Conservation (phyloP, 2,888 invertebrate species). For the Xestia ashworthii region DNA sequence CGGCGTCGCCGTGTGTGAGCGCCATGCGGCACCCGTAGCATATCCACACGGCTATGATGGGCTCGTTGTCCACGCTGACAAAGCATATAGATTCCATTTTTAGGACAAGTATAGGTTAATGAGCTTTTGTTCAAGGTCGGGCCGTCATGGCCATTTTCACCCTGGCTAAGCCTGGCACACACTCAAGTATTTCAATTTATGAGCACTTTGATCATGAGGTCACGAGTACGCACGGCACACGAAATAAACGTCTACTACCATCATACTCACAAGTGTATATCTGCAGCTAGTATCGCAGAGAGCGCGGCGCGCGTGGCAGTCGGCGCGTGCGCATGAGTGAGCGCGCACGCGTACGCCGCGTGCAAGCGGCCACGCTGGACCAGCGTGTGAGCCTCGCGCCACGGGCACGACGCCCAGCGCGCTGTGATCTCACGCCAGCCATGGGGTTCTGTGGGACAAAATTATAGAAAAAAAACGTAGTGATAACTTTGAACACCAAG, state of each 20-base stretch:
- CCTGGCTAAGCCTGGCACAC: no score
- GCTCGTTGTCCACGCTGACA: constrained; percentile 77
- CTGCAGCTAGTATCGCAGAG: constrained; percentile 65
- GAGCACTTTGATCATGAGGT: no score
- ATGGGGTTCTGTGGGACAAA: constrained; percentile 53
- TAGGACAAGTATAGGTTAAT: neutral
- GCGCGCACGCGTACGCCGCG: constrained; percentile 77
- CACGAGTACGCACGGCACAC: no score
- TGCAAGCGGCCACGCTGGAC: constrained; percentile 68
- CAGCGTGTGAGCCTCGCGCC: constrained; percentile 68
- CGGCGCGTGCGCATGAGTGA: constrained; percentile 54
- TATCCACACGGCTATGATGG: constrained; percentile 81
- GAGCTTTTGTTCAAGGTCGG: neutral
- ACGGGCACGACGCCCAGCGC: constrained; percentile 70
- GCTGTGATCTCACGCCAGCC: constrained; percentile 72
- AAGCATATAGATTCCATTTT: neutral
- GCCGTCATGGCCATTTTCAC: no score
- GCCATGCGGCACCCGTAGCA: constrained; percentile 75
- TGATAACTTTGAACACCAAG: neutral
- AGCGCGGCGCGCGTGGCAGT: constrained; percentile 39
- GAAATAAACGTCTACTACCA: neutral
- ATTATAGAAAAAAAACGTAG: neutral
- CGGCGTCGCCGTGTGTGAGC: neutral
- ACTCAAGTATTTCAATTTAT: no score
- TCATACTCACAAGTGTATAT: constrained; percentile 75